Percentiles rank a stretch among this genome's conserved stretches.
Conservation (phyloP, 2,888 invertebrate species). For the Ophion slaviceki region DNA sequence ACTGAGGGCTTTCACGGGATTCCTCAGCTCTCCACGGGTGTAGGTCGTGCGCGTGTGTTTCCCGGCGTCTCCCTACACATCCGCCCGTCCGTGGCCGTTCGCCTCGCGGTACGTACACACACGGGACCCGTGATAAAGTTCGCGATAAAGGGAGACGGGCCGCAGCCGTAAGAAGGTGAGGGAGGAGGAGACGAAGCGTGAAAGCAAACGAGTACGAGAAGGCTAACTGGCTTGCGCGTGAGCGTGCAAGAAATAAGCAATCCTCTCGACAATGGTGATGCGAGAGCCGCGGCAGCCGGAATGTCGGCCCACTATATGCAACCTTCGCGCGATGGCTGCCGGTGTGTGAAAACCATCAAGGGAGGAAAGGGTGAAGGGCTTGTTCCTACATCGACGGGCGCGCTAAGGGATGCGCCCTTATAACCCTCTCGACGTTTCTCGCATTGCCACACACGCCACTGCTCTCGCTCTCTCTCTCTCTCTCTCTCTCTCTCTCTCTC, state of each 20-base stretch:
- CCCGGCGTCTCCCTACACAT: neutral
- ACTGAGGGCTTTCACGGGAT: slow-evolving; percentile 58
- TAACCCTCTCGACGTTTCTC: slow-evolving; percentile 17
- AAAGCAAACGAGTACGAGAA: slow-evolving; percentile 41
- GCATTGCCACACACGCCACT: slow-evolving; percentile 5
- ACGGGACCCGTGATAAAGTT: neutral
- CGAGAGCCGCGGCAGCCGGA: slow-evolving; percentile 28
- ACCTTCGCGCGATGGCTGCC: neutral
- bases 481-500: slow-evolving; percentile 1
- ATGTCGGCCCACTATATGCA: slow-evolving; percentile 11
- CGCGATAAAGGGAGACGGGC: slow-evolving; percentile 39
- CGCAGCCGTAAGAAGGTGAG: neutral
- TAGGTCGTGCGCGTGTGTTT: neutral
- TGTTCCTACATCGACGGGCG: slow-evolving; percentile 26
- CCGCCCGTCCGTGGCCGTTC: neutral
- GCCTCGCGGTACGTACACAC: neutral
- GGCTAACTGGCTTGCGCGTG: slow-evolving; percentile 60
- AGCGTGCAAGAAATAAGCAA: slow-evolving; percentile 70
- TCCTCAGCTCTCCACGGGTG: slow-evolving; percentile 48
- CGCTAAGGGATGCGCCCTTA: slow-evolving; percentile 10
- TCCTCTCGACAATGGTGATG: slow-evolving; percentile 67
- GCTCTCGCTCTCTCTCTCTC: neutral
- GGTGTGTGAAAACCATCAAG: slow-evolving; percentile 23
- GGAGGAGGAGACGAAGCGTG: neutral
- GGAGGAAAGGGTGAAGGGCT: slow-evolving; percentile 2